phyloP scores from a whole-genome alignment of 2,888 invertebrate species.

The Drosophila siamana region DNA sequence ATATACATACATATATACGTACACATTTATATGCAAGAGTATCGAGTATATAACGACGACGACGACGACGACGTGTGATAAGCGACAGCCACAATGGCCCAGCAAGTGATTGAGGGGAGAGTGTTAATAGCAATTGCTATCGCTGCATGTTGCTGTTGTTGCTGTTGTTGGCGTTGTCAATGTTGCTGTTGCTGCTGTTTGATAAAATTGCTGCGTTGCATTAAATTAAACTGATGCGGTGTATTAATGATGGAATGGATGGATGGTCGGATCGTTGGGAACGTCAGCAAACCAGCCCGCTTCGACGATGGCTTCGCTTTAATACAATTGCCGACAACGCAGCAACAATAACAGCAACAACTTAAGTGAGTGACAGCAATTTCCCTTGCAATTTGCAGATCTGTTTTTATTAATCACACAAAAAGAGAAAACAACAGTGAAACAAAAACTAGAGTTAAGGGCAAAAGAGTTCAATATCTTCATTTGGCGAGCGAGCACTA shows the following conservation, averaged over 20 bases:
- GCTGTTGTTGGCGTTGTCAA: constrained; percentile 24
- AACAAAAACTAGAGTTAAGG: constrained; percentile 23
- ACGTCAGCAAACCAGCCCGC: constrained; percentile 27
- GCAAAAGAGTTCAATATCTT: constrained; percentile 43
- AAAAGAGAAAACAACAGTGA: constrained; percentile 38
- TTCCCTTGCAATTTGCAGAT: constrained; percentile 73
- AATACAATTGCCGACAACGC: constrained; percentile 65
- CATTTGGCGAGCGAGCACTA: neutral
- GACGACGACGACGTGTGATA: constrained; percentile 51
- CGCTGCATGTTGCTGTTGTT: constrained; percentile 50
- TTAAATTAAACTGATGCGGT: constrained; percentile 78
- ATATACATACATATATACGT: neutral
- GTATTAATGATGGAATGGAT: constrained; percentile 65
- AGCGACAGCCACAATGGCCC: constrained; percentile 54
- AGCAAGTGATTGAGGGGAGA: constrained; percentile 32
- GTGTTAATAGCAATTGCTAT: constrained; percentile 61
- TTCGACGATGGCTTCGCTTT: constrained; percentile 45
- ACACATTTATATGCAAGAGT: neutral
- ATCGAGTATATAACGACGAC: neutral
- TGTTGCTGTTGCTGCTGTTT: constrained; percentile 53
- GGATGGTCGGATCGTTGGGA: constrained; percentile 5
- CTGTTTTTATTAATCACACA: constrained; percentile 71
- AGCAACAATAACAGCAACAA: constrained; percentile 36
- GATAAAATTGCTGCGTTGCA: constrained; percentile 79
- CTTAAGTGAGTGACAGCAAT: constrained; percentile 74